Evolutionary conservation across 2,888 invertebrate species (phyloP).

Genomic region (Dryobotodes eremita): DNA sequence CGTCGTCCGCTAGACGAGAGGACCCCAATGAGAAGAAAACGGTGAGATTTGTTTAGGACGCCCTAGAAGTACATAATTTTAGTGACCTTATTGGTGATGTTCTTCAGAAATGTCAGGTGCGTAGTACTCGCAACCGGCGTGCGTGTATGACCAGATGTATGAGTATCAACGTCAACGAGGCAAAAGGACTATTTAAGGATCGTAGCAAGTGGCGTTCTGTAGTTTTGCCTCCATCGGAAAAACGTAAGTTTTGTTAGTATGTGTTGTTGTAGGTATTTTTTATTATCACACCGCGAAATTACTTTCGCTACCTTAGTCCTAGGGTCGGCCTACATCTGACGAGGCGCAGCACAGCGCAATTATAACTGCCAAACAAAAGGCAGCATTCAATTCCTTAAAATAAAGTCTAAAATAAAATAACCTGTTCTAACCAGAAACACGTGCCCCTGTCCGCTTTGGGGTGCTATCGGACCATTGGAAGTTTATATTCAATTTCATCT

Average conservation of each 20-base stretch:
- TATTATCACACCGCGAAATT: neutral
- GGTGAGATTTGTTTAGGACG: conserved; percentile 22
- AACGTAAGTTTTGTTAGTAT: no score
- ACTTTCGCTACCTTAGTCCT: no score
- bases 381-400: neutral
- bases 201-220: neutral
- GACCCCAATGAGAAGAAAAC: neutral
- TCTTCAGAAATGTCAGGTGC: neutral
- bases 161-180: neutral
- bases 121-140: neutral
- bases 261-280: neutral
- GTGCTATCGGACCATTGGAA: neutral
- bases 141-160: neutral
- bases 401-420: neutral
- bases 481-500: neutral
- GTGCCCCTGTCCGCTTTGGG: neutral
- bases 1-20: neutral
- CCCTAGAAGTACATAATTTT: neutral
- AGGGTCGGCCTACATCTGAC: no score
- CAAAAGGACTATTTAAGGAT: neutral
- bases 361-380: neutral
- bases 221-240: neutral
- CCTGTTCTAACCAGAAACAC: neutral
- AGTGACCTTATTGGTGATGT: neutral
- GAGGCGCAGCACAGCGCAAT: neutral